Base-by-base conservation (phyloP, 1,140 invertebrate genomes). In the Drosophila yakuba region DNA sequence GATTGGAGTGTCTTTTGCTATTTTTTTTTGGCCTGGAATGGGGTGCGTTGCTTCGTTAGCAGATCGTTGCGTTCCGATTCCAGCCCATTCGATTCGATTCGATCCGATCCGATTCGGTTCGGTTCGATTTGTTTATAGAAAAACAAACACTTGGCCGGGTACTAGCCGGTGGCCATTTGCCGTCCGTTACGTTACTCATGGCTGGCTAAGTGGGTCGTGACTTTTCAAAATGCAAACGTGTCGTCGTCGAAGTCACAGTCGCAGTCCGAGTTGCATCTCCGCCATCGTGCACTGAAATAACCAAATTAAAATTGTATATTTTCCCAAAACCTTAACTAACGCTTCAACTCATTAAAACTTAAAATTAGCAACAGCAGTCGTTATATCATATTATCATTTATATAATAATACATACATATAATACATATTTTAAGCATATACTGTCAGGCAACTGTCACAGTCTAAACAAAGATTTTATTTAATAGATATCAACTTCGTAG, bases 151-250 rank as follows among this genome's bases (percentile, higher is more conserved):
- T 88, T 86, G 82, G 83, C 79, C 56, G 17, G 59, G 74, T 58
- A 58, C 74, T 76, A 54, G 54, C 38, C 62, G 74, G 63, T 76
- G 78, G 78, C 74, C 78, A 68, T 68, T 56, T 60, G 84, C 78
- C 80, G 54, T 57, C 67, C 67, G 67, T 71, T 71, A 71, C 83
- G 83, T 88, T 89, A 88, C 84, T 89, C 84, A 83, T 88, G 84
- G 83, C 48, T 88, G 84, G 84, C 83, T 88, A 88, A 88, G 83
- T 88, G 84, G 83, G 83, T 88, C 83, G 84, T 88, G 83, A 88
- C 83, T 88, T 88, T 88, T 88, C 84, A 88, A 88, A 88, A 89
- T 88, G 82, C 82, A 86, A 86, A 86, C 82, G 79, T 88, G 79
- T 88, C 82, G 80, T 79, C 69, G 75, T 66, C 76, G 64, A 39